Evolutionary conservation across 2,113 vertebrate genomes (phyloP).

Genomic region (Cochlearius cochlearius): DNA sequence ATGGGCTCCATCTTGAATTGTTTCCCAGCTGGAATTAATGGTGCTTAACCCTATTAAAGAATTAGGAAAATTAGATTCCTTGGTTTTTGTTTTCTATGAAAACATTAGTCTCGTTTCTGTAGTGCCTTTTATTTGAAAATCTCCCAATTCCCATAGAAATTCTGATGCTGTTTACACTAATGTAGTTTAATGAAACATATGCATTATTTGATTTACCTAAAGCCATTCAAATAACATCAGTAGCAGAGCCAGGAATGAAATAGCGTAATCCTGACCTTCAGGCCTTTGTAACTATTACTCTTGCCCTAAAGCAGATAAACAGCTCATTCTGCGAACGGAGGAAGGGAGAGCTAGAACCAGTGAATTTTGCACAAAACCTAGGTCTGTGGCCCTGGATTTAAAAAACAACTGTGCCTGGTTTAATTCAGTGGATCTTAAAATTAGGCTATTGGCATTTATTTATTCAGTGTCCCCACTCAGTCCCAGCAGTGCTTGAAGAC

Average conservation of each 20-base stretch:
- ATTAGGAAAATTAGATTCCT: neutral
- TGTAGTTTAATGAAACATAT: neutral
- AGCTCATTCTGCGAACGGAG: neutral
- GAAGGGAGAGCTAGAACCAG: neutral
- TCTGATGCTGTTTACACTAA: neutral
- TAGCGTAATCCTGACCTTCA: neutral
- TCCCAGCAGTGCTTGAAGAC: neutral
- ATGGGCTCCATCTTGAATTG: neutral
- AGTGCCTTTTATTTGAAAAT: neutral
- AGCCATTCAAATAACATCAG: neutral
- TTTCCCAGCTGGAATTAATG: slow-evolving; percentile 30
- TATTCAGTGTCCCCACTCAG: neutral
- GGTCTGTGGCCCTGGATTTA: neutral
- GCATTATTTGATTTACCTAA: neutral
- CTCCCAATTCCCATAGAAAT: neutral
- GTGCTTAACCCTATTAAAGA: slow-evolving; percentile 11
- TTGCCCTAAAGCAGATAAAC: slow-evolving; percentile 16
- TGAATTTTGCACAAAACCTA: neutral
- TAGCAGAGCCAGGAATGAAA: neutral
- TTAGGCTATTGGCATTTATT: neutral
- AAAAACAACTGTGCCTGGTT: neutral
- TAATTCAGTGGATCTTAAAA: neutral
- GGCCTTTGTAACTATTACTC: neutral
- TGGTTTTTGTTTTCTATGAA: neutral
- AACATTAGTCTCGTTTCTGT: neutral